phyloP scores from a whole-genome alignment of 2,888 invertebrate genomes.

The Endomychus coccineus region DNA sequence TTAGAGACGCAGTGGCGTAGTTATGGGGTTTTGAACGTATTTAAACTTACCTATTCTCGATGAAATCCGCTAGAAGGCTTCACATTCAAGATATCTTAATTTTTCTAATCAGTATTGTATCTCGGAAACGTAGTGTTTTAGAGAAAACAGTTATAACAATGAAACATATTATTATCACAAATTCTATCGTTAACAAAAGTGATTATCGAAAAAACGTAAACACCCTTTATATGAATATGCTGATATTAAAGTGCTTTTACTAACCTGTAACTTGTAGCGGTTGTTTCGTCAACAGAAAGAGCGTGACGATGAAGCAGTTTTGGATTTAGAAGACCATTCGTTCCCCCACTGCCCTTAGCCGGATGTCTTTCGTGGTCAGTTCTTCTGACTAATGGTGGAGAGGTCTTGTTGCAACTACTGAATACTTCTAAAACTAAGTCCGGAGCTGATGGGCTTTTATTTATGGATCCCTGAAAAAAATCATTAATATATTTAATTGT shows the following conservation, averaged over 20 bases:
- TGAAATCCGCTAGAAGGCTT: too few species aligned
- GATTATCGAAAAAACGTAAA: too few species aligned
- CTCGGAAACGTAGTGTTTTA: too few species aligned
- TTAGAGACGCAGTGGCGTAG: too few species aligned
- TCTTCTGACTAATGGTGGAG: slow-evolving; percentile 20
- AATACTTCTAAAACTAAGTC: slow-evolving; percentile 44
- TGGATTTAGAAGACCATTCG: slow-evolving; percentile 55
- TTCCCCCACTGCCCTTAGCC: slow-evolving; percentile 38
- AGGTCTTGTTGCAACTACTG: slow-evolving; percentile 29
- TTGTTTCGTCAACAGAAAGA: slow-evolving; percentile 71
- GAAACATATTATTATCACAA: too few species aligned
- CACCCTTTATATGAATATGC: not conserved
- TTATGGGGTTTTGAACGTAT: too few species aligned
- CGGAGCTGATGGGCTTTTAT: slow-evolving; percentile 55
- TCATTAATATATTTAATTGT: too few species aligned
- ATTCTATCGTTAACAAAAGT: too few species aligned
- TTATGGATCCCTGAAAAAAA: slow-evolving; percentile 38
- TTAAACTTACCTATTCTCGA: too few species aligned
- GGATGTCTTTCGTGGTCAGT: slow-evolving; percentile 21
- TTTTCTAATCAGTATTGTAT: too few species aligned
- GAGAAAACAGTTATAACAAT: too few species aligned
- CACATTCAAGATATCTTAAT: too few species aligned
- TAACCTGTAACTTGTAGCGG: slow-evolving; percentile 15
- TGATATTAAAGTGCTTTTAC: not conserved
- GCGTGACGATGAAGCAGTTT: slow-evolving; percentile 68